Conservation (phyloP, 1,140 invertebrate genomes). For the Nasonia giraulti region DNA sequence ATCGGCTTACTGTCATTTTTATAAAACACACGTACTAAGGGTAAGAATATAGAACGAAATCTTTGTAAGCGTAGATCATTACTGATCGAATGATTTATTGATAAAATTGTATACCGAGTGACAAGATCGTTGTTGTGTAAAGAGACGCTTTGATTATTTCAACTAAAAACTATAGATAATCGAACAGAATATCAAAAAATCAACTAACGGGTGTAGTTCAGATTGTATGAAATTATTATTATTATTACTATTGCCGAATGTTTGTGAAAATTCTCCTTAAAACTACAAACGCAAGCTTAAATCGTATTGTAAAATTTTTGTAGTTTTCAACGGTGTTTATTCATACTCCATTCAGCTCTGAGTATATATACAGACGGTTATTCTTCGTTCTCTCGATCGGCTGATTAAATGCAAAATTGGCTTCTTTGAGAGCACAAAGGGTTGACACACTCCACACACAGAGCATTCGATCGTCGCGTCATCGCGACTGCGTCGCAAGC, state of each 20-base stretch:
- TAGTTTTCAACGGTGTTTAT: slow-evolving; percentile 1
- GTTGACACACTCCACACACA: not conserved
- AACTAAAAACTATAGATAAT: not conserved
- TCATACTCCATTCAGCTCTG: not conserved
- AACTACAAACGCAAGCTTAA: not conserved
- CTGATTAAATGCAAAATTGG: not conserved
- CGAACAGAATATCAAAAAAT: slow-evolving; percentile 30
- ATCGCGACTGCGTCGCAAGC: too few relatives aligned
- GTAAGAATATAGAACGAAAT: not conserved
- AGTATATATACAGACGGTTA: not conserved
- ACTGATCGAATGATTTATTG: not conserved
- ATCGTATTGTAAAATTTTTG: slow-evolving; percentile 2
- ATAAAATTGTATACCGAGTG: not conserved
- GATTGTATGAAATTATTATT: slow-evolving; percentile 19
- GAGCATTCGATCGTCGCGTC: too few relatives aligned
- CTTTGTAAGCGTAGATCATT: not conserved
- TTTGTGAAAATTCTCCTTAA: not conserved
- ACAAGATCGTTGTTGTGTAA: not conserved
- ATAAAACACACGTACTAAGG: not conserved
- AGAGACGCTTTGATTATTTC: not conserved
- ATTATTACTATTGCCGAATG: not conserved
- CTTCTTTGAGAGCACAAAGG: not conserved
- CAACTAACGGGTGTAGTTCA: not conserved
- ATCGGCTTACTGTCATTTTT: not conserved
- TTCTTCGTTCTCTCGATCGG: slow-evolving; percentile 7